These are phyloP conservation scores for Eristalinus sepulchralis DNA, from an alignment of 2,888 invertebrate genomes.

Conservation along the genomic window DNA sequence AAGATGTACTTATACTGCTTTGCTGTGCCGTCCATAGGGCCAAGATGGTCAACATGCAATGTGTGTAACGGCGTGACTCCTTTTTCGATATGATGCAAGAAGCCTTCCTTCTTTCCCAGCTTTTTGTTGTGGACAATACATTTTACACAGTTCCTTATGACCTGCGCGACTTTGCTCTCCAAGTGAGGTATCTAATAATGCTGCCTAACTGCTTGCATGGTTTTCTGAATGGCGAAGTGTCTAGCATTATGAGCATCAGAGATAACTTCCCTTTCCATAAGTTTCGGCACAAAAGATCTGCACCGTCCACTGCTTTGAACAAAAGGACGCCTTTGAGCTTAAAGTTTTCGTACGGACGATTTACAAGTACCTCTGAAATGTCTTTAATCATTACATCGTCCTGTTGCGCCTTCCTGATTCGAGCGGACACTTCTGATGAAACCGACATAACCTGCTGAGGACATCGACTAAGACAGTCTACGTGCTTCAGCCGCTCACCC, in stretches of 20 bases:
- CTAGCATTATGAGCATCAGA: slow-evolving; percentile 42
- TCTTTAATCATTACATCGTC: slow-evolving; percentile 46
- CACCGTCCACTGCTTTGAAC: slow-evolving; percentile 33
- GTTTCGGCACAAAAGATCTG: slow-evolving; percentile 40
- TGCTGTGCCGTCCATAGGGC: slow-evolving; percentile 68
- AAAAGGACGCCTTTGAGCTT: slow-evolving; percentile 39
- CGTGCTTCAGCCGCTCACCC: slow-evolving; percentile 55
- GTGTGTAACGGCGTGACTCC: slow-evolving; percentile 74
- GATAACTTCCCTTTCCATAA: slow-evolving; percentile 54
- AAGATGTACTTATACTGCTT: slow-evolving; percentile 59
- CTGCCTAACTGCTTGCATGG: slow-evolving; percentile 25
- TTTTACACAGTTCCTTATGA: slow-evolving; percentile 52
- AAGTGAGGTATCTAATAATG: slow-evolving; percentile 62
- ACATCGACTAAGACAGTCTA: slow-evolving; percentile 63
- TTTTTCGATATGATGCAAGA: slow-evolving; percentile 75
- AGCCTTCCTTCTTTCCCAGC: slow-evolving; percentile 76
- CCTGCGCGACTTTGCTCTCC: slow-evolving; percentile 37
- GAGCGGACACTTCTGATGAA: slow-evolving; percentile 18
- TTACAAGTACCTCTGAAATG: slow-evolving; percentile 40
- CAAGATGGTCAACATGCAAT: slow-evolving; percentile 72
- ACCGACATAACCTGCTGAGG: slow-evolving; percentile 20
- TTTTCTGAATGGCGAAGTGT: slow-evolving; percentile 50
- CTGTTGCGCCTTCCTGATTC: slow-evolving; percentile 50
- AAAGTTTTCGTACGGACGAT: slow-evolving; percentile 27
- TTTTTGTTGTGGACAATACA: slow-evolving; percentile 67